Conservation (phyloP, 2,113 vertebrate species). For the Hassar affinis region DNA sequence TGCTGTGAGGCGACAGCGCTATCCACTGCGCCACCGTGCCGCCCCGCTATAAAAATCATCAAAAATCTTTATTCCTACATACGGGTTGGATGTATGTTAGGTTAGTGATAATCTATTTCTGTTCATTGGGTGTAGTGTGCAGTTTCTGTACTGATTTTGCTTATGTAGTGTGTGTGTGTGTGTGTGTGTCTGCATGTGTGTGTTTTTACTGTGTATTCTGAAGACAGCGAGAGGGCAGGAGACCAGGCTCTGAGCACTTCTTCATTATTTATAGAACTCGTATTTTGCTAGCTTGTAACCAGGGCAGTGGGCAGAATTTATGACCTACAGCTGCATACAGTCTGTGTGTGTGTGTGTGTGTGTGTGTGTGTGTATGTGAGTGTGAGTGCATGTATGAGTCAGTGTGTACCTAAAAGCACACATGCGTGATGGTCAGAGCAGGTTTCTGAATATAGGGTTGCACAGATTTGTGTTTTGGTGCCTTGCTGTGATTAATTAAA, state of each 20-base stretch:
- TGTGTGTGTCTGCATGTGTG: no score
- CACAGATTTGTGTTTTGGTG: slow-evolving; percentile 23
- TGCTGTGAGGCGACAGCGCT: no score
- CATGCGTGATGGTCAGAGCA: background rate
- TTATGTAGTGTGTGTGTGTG: background rate
- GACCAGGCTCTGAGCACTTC: background rate
- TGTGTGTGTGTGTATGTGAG: background rate
- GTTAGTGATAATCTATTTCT: background rate
- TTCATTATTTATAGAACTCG: slow-evolving; percentile 36
- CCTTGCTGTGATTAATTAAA: background rate
- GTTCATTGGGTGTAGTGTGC: background rate
- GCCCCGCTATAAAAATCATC: background rate
- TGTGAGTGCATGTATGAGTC: background rate
- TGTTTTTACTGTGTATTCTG: background rate
- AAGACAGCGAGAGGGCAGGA: background rate
- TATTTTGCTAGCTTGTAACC: slow-evolving; percentile 25
- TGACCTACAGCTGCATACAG: slow-evolving; percentile 13
- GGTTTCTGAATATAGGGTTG: background rate
- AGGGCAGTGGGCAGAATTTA: slow-evolving; percentile 29
- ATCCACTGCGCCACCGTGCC: no score
- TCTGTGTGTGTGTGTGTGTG: slow-evolving; percentile 2
- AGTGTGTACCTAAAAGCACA: background rate
- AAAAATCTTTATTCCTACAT: background rate
- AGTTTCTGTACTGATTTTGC: background rate
- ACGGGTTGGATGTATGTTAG: background rate